Evolutionary conservation across 2,113 vertebrate genomes (phyloP), one percentile per base, ranked within the genome.

Genomic region (Aphyosemion australe): DNA sequence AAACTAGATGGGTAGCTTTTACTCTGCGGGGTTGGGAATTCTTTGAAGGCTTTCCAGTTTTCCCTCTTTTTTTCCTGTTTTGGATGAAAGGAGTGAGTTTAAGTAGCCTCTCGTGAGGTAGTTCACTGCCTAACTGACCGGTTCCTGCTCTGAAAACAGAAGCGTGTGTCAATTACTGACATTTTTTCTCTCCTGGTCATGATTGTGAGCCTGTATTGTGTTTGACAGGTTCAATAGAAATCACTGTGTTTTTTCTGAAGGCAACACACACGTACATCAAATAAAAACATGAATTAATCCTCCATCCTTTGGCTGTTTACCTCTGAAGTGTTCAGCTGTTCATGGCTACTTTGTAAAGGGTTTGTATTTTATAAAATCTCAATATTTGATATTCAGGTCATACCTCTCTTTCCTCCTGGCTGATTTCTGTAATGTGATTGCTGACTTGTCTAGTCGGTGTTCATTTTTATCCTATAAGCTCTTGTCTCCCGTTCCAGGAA

Each of bases 401-500:
- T 67, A 65, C 84, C 77, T 74, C 62, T 87, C 72, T 72, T 75
- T 77, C 72, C 79, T 85, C 58, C 77, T 79, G 75, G 61, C 68
- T n/a, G 72, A 66, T 84, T 84, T 68, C 78, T 72, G 82, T 88
- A 84, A 89, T 87, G 77, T 72, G 72, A 86, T 85, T 70, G 66
- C 61, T 43, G 67, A 56, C 8, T 37, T 57, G 19, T 34, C 72
- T 72, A 72, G 87, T 81, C 61, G 68, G 73, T 64, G 72, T 87
- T 87, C 79, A 54, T 74, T 78, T 90, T 78, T 70, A 89, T 90
- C 89, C 82, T 89, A 90, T 90, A 90, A 91, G 72, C 83, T 80
- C 83, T 78, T 84, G 86, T 87, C 84, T 91, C 77, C 75, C 76
- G 64, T 91, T 75, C 65, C 88, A 90, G 90, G 92, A 93, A 92